phyloP scores from a whole-genome alignment of 2,113 vertebrate species.

The Syngnathus typhle region DNA sequence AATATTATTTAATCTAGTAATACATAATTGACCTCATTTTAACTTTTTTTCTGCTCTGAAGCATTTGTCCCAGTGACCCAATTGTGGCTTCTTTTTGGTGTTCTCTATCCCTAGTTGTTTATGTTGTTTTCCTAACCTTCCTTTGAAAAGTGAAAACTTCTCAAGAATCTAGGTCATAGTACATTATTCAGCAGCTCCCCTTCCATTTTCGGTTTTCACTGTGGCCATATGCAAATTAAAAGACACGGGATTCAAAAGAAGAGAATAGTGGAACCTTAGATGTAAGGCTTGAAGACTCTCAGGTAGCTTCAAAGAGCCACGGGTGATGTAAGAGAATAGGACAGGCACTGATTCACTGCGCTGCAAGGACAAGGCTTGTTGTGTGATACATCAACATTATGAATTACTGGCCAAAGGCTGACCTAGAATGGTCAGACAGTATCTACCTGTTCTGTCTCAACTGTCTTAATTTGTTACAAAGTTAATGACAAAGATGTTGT shows the following conservation, averaged over 20 bases:
- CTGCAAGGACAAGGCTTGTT: not conserved
- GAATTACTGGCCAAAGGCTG: conserved; percentile 20
- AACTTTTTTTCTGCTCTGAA: not conserved
- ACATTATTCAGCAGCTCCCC: conserved; percentile 54
- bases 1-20: not conserved
- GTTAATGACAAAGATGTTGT: not conserved
- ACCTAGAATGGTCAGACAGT: conserved; percentile 12
- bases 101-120: not conserved
- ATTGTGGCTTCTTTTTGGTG: not conserved
- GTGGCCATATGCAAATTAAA: conserved; percentile 47
- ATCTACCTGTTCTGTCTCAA: not conserved
- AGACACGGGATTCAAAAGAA: conserved; percentile 45
- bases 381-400: conserved; percentile 11
- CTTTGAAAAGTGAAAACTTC: conserved; percentile 42
- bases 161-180: conserved; percentile 42
- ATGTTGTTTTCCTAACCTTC: conserved; percentile 35
- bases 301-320: conserved; percentile 34
- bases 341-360: not conserved
- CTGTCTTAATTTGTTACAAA: not conserved
- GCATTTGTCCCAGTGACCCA: not conserved
- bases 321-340: not conserved
- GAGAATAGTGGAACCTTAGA: conserved; percentile 21
- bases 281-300: conserved; percentile 34
- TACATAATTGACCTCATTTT: not conserved
- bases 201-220: conserved; percentile 39